phyloP scores from a whole-genome alignment of 2,888 invertebrate genomes.

The Zaprionus bogoriensis region DNA sequence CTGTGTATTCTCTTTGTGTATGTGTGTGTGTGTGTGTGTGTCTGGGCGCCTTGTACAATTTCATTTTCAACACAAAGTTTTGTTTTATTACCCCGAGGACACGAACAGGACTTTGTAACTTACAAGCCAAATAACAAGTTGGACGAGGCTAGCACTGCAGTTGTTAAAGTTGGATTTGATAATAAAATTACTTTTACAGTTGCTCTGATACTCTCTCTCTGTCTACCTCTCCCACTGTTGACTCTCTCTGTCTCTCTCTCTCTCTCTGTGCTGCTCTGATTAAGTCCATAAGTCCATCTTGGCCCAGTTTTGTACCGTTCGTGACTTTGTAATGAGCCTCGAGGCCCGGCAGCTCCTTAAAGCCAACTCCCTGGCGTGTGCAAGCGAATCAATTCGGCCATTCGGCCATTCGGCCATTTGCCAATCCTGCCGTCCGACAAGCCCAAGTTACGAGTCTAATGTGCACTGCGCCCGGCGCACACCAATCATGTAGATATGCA shows the following conservation, averaged over 20 bases:
- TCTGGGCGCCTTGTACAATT: conserved; percentile 61
- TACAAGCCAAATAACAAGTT: conserved; percentile 78
- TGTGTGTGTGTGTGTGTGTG: not conserved
- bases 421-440: not conserved
- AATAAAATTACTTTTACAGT: conserved; percentile 75
- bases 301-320: conserved; percentile 55
- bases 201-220: conserved; percentile 21
- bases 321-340: conserved; percentile 71
- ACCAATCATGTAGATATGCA: conserved; percentile 58
- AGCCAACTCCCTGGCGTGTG: conserved; percentile 11
- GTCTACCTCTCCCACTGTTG: conserved; percentile 12
- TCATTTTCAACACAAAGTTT: conserved; percentile 77
- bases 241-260: conserved; percentile 6
- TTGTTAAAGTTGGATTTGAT: conserved; percentile 77
- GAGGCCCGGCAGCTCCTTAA: conserved; percentile 18
- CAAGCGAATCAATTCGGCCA: conserved; percentile 59
- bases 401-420: conserved; percentile 1
- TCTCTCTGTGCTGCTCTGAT: conserved; percentile 8
- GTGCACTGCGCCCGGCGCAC: conserved; percentile 36
- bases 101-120: conserved; percentile 76
- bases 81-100: conserved; percentile 76
- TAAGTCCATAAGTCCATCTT: conserved; percentile 60
- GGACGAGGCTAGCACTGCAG: conserved; percentile 56
- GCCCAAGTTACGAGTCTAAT: not conserved
- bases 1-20: conserved; percentile 4